A percentile compares a stretch with the other conserved stretches of the same genome.
Evolutionary conservation across 2,888 invertebrate genomes (phyloP).

Genomic region (Temnothorax unifasciatus): DNA sequence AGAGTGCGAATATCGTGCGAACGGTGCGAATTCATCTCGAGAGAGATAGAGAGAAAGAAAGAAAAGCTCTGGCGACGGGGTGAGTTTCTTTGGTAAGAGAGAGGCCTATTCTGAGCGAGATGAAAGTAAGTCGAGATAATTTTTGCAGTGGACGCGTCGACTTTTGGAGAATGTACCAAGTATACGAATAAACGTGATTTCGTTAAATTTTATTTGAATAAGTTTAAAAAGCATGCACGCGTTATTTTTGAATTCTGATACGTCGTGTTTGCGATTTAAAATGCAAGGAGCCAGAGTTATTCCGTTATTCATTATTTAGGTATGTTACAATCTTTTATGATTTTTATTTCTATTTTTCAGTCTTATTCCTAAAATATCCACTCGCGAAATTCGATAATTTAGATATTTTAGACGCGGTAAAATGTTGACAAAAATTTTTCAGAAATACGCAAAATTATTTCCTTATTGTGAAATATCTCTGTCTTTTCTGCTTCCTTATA

Average conservation of each 20-base stretch:
- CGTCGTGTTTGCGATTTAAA: not conserved
- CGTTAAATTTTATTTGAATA: not conserved
- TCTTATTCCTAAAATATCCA: not conserved
- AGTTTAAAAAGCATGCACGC: not conserved
- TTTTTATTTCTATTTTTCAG: not conserved
- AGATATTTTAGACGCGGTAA: not conserved
- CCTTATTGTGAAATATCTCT: not conserved
- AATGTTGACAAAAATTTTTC: not conserved
- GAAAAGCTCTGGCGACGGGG: not conserved
- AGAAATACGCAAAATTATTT: not conserved
- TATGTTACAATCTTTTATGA: not conserved
- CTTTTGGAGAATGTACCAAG: not conserved
- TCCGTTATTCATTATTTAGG: not conserved
- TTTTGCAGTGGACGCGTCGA: not conserved
- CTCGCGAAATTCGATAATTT: not conserved
- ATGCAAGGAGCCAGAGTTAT: not conserved
- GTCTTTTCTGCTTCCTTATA: not conserved
- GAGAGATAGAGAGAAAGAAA: not conserved
- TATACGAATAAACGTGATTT: not conserved
- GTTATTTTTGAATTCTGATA: not conserved
- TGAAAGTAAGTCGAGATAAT: not conserved
- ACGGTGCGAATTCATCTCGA: not conserved
- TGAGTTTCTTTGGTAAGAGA: not conserved
- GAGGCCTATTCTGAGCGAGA: not conserved
- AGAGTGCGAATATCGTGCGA: constrained; percentile 4